Evolutionary conservation across 2,797 vertebrate species (phyloP).

Genomic region (Alfaro cultratus): DNA sequence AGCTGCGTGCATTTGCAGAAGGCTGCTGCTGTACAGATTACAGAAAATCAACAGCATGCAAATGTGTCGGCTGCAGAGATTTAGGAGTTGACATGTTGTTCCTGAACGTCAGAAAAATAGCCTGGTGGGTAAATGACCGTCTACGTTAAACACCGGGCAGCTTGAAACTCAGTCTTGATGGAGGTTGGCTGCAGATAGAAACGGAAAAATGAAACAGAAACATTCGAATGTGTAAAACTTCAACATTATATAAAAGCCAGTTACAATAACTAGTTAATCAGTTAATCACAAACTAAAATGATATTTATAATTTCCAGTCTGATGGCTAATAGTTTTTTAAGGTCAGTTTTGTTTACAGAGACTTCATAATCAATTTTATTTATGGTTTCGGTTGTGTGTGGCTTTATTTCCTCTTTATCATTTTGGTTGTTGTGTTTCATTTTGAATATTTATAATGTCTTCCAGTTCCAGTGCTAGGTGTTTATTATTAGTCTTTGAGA

Average conservation of each 20-base stretch:
- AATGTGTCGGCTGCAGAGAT: constrained; percentile 25
- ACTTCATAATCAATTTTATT: too few relatives aligned
- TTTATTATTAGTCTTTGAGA: too few relatives aligned
- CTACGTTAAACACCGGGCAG: constrained; percentile 52
- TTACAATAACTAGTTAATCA: background rate
- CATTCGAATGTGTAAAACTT: background rate
- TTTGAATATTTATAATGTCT: too few relatives aligned
- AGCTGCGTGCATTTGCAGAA: constrained; percentile 6
- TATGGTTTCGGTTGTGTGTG: background rate
- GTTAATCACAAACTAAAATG: too few relatives aligned
- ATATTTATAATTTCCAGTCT: too few relatives aligned
- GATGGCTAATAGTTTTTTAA: too few relatives aligned
- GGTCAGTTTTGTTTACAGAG: too few relatives aligned
- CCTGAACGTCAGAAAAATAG: constrained; percentile 16
- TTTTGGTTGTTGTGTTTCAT: too few relatives aligned
- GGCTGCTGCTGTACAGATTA: constrained; percentile 3
- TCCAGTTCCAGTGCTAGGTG: too few relatives aligned
- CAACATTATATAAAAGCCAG: background rate
- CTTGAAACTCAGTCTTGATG: constrained; percentile 45
- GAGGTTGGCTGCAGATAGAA: constrained; percentile 19
- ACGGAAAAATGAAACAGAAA: background rate
- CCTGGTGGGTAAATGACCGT: constrained; percentile 41
- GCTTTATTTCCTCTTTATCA: background rate
- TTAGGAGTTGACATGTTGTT: constrained; percentile 33
- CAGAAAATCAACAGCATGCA: constrained; percentile 15